phyloP scores from a whole-genome alignment of 2,113 vertebrate genomes.

The Tringa solitaria region DNA sequence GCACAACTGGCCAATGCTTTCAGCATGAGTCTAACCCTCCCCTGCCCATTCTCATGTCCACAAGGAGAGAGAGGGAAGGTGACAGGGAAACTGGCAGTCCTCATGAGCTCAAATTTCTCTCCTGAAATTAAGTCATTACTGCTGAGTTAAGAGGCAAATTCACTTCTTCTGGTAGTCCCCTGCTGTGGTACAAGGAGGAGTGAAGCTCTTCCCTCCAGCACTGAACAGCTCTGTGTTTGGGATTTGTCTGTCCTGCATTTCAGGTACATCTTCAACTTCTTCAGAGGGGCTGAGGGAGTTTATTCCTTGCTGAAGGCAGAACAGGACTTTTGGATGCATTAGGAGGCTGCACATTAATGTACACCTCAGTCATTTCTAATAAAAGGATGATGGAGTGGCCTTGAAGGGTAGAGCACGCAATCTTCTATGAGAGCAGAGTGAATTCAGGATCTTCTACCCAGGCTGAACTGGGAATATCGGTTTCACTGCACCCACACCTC shows the following conservation, averaged over 20 bases:
- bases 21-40: neutral
- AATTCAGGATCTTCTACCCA: neutral
- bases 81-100: neutral
- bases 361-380: neutral
- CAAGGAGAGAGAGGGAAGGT: neutral
- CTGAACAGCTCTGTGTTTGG: neutral
- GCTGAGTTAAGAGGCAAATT: neutral
- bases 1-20: neutral
- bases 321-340: neutral
- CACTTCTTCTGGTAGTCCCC: neutral
- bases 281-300: neutral
- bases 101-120: neutral
- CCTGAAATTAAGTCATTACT: neutral
- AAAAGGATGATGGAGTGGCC: fast-evolving
- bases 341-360: neutral
- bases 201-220: neutral
- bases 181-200: neutral
- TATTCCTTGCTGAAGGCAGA: neutral
- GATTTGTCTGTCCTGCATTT: neutral
- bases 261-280: neutral
- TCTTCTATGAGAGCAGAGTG: neutral
- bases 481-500: neutral
- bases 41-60: neutral
- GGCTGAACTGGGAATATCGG: neutral
- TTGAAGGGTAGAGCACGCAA: fast-evolving